A percentile compares a stretch with the other conserved stretches of the same genome.
phyloP scores from a whole-genome alignment of 1,140 invertebrate genomes.

The Potamilus streckersoni region DNA sequence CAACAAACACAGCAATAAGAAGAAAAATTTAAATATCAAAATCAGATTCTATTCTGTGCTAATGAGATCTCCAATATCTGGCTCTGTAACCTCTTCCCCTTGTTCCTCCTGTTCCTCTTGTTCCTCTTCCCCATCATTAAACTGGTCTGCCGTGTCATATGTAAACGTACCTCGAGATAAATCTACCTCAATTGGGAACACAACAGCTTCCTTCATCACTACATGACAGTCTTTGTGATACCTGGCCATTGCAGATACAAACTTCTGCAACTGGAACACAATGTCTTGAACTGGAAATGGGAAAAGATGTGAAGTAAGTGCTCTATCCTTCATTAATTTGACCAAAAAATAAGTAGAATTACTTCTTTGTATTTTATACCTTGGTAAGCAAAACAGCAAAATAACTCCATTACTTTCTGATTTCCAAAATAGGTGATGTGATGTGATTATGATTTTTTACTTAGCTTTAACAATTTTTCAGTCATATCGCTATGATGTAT shows the following conservation, averaged over 20 bases:
- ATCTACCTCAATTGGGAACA: constrained; percentile 98
- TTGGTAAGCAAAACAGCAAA: too few species aligned
- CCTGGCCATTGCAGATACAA: constrained; percentile 83
- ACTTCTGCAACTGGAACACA: constrained; percentile 84
- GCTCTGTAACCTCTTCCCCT: constrained; percentile 37
- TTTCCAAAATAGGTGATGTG: too few species aligned
- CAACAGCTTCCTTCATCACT: constrained; percentile 77
- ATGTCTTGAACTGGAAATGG: constrained; percentile 83
- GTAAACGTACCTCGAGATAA: constrained; percentile 88
- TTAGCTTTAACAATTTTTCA: too few species aligned
- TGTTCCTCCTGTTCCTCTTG: constrained; percentile 66
- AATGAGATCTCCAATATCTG: constrained; percentile 49
- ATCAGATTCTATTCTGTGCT: constrained; percentile 45
- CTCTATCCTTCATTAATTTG: too few species aligned
- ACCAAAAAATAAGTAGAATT: too few species aligned
- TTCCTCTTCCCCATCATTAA: constrained; percentile 64
- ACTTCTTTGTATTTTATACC: too few species aligned
- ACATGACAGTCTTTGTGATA: constrained; percentile 76
- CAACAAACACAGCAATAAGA: too few species aligned
- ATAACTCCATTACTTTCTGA: too few species aligned
- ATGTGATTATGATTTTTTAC: too few species aligned
- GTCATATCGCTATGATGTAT: too few species aligned
- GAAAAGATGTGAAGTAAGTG: constrained; percentile 12
- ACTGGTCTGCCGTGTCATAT: constrained; percentile 63
- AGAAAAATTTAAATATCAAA: too few species aligned